A percentile compares a stretch with the other conserved stretches of the same genome.
Conservation (phyloP, 2,888 invertebrate species). For the Drosophila rellima region DNA sequence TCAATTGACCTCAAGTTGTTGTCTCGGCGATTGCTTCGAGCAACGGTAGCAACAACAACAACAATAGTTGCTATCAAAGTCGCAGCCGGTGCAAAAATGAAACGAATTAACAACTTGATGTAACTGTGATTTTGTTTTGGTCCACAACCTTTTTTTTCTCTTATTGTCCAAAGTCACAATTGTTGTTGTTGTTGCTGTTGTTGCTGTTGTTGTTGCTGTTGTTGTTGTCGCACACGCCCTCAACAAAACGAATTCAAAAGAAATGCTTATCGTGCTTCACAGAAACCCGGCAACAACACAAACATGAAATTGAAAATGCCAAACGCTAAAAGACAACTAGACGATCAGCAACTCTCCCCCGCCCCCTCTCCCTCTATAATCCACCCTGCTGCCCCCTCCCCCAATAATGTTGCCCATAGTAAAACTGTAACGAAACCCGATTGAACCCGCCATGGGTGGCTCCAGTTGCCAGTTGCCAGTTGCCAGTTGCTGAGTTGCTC, state of each 20-base stretch:
- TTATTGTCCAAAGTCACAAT: constrained; percentile 28
- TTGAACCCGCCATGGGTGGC: constrained; percentile 80
- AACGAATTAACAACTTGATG: constrained; percentile 82
- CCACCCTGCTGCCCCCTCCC: neutral
- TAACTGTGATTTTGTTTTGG: constrained; percentile 72
- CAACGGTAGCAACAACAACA: constrained; percentile 69
- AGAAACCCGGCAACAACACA: constrained; percentile 69
- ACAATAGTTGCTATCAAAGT: constrained; percentile 47
- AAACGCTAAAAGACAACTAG: constrained; percentile 80
- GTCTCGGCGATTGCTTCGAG: constrained; percentile 47
- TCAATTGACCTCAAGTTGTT: constrained; percentile 72
- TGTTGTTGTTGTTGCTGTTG: neutral
- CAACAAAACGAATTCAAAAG: constrained; percentile 80
- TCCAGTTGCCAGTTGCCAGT: constrained; percentile 55
- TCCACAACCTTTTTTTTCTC: constrained; percentile 2
- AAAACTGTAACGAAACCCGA: constrained; percentile 81
- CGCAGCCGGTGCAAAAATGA: constrained; percentile 78
- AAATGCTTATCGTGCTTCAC: constrained; percentile 82
- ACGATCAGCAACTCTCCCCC: constrained; percentile 38
- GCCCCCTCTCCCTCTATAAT: neutral
- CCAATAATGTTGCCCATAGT: constrained; percentile 61
- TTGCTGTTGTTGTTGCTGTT: constrained; percentile 17
- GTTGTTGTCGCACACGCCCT: constrained; percentile 71
- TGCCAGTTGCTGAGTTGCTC: constrained; percentile 51
- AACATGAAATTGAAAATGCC: constrained; percentile 80